Evolutionary conservation across 2,888 invertebrate genomes (phyloP).

Genomic region (Polyploca ridens): DNA sequence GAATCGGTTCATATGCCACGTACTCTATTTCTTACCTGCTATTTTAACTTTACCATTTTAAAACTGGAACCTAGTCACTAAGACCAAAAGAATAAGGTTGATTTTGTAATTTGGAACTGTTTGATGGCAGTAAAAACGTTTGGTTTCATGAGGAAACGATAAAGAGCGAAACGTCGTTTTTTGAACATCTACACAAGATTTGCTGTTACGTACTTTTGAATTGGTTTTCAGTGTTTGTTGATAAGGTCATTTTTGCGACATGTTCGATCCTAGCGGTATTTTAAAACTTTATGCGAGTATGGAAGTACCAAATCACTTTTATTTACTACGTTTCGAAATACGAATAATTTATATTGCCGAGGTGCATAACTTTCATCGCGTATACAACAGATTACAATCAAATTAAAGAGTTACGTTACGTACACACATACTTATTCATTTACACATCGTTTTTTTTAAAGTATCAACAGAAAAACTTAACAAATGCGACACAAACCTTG

Average conservation of each 20-base stretch:
- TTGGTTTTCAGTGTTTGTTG: slow-evolving; percentile 4
- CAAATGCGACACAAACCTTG: too few species aligned
- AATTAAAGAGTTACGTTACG: background rate
- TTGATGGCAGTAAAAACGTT: too few species aligned
- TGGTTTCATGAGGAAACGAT: background rate
- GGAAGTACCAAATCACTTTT: too few species aligned
- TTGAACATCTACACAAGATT: slow-evolving; percentile 10
- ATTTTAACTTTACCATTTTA: slow-evolving; percentile 6
- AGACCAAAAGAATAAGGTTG: background rate
- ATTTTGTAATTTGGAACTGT: background rate
- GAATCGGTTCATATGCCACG: slow-evolving; percentile 36
- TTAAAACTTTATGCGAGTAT: too few species aligned
- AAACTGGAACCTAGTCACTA: slow-evolving; percentile 9
- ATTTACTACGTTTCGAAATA: too few species aligned
- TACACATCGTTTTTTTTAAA: too few species aligned
- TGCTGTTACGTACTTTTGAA: slow-evolving; percentile 5
- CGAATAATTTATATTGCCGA: too few species aligned
- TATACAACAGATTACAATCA: too few species aligned
- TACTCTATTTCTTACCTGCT: slow-evolving; percentile 23
- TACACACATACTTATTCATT: too few species aligned
- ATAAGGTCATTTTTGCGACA: background rate
- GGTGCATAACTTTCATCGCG: too few species aligned
- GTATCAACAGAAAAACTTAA: too few species aligned
- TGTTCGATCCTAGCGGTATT: background rate
- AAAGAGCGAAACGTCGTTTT: background rate